A percentile compares a stretch with the other conserved stretches of the same genome.
These are phyloP conservation scores for Campylorhamphus procurvoides DNA, from an alignment of 2,113 vertebrate genomes.

Conservation along the genomic window DNA sequence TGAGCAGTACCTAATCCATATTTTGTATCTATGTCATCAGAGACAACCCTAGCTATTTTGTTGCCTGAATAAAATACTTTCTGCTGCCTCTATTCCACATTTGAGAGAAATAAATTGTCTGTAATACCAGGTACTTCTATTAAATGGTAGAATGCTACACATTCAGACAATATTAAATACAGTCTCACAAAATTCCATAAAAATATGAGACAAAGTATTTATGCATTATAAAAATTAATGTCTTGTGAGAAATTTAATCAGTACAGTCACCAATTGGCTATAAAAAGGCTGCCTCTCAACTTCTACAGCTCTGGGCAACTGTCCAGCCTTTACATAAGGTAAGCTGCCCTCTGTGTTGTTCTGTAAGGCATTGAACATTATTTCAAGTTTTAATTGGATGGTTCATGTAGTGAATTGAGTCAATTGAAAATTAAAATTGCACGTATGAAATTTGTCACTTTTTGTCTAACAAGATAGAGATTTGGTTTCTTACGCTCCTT, in stretches of 20 bases:
- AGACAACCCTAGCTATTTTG: neutral
- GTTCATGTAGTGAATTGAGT: neutral
- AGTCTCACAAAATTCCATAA: neutral
- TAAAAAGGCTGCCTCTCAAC: neutral
- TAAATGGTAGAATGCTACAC: neutral
- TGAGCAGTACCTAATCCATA: neutral
- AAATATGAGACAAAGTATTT: neutral
- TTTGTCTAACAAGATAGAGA: neutral
- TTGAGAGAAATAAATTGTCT: neutral
- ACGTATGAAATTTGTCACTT: neutral
- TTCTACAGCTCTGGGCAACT: neutral
- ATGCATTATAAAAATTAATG: neutral
- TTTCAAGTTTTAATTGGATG: neutral
- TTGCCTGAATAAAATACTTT: neutral
- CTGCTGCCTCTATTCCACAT: neutral
- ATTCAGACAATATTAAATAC: neutral
- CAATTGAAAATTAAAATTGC: neutral
- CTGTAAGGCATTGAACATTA: neutral
- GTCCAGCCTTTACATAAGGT: neutral
- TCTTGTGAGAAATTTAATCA: conserved; percentile 1
- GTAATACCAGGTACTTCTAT: neutral
- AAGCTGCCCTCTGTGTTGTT: neutral
- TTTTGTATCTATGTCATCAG: neutral
- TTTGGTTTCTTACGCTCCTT: neutral
- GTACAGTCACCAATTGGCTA: neutral